Base-by-base conservation (phyloP, 2,797 vertebrate genomes). In the Carapus acus region DNA sequence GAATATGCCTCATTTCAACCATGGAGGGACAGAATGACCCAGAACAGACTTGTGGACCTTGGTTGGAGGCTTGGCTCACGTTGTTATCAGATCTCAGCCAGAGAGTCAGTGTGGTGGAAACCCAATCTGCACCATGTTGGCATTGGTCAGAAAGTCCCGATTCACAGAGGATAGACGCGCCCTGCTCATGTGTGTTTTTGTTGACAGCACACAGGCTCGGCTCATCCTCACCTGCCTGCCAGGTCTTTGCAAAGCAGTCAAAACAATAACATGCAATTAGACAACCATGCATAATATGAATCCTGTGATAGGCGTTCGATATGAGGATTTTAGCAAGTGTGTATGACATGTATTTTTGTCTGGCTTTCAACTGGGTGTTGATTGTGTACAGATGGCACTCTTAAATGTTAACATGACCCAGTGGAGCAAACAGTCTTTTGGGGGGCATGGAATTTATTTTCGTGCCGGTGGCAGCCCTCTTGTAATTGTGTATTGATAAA, bases 181-280 rank as follows among this genome's bases (percentile, higher is more conserved):
- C 52, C 52, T 58, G 73, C 56, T 17, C 40, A 14, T 60, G 63
- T 61, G 54, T 65, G 58, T 68, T 55, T 55, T 16, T 55, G 43
- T 45, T 55, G 50, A 65, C 64, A 62, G 49, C 49, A 51, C 54
- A 59, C 43, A 58, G 40, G 71, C 65, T 52, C 75, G 71, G 67
- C 72, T 69, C 40, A 36, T 43, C 49, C 21, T 71, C 56, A 67
- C 58, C 69, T 66, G 50, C 45, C 48, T 54, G 56, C 9, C 18
- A 18, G 43, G 46, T 36, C 51, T 19, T 23, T 68, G 51, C 43
- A 69, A 76, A 80, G 45, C 40, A 19, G 60, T 70, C 55, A 22
- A 76, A 71, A 77, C 72, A 65, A 62, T 24, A 38, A 46, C 61
- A 72, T 71, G 58, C 67, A 74, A 75, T 76, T 78, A 76, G 63